Percentiles rank a stretch among this genome's conserved stretches.
phyloP scores from a whole-genome alignment of 2,797 vertebrate genomes.

The Bradypodion pumilum region DNA sequence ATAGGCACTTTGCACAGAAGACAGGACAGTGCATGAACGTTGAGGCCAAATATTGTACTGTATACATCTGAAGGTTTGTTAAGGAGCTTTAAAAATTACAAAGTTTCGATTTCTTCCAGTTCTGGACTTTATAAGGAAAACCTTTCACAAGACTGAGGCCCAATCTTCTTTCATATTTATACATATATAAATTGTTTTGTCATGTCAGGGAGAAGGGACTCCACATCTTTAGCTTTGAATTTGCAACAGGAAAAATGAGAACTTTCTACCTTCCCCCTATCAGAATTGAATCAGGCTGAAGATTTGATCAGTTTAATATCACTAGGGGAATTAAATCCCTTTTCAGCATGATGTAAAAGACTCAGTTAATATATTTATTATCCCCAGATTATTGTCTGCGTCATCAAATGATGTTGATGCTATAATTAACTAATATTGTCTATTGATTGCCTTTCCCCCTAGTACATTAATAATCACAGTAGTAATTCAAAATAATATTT shows the following conservation, averaged over 20 bases:
- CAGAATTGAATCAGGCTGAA: not conserved
- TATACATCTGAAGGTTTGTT: too few species aligned
- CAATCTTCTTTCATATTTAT: not conserved
- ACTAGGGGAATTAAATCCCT: slow-evolving; percentile 4
- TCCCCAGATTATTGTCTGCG: slow-evolving; percentile 33
- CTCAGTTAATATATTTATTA: not conserved
- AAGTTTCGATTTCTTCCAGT: not conserved
- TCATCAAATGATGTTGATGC: not conserved
- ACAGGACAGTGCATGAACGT: not conserved
- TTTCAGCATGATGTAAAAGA: not conserved
- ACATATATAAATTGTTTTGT: too few species aligned
- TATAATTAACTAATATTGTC: slow-evolving; percentile 50
- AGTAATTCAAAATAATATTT: slow-evolving; percentile 31
- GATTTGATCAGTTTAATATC: not conserved
- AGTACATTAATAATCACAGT: slow-evolving; percentile 35
- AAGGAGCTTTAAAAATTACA: not conserved
- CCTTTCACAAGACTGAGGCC: not conserved
- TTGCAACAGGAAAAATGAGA: not conserved
- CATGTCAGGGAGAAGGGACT: too few species aligned
- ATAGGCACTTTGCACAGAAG: not conserved
- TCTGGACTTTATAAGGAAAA: not conserved
- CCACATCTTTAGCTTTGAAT: not conserved
- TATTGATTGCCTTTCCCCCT: slow-evolving; percentile 47
- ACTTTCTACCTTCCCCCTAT: not conserved
- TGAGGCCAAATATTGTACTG: too few species aligned